phyloP scores from a whole-genome alignment of 2,888 invertebrate species.

The Tenodera sinensis region DNA sequence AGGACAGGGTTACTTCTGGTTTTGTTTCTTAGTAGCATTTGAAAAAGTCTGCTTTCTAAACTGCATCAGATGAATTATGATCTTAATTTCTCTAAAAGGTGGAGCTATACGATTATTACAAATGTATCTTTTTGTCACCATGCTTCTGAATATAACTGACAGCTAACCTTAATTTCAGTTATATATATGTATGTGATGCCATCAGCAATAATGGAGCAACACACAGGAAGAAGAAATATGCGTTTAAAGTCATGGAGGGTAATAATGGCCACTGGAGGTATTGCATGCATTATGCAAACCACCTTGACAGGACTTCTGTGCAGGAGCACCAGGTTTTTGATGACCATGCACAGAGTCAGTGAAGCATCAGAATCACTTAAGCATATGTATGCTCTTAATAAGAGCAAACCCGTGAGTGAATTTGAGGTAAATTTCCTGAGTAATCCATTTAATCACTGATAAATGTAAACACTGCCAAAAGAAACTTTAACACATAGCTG shows the following conservation, averaged over 20 bases:
- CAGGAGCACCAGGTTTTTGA: background rate
- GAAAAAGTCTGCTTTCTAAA: too few species aligned
- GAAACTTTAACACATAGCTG: too few species aligned
- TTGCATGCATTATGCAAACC: background rate
- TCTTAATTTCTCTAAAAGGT: too few species aligned
- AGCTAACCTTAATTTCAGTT: background rate
- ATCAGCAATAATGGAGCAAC: background rate
- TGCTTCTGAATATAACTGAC: too few species aligned
- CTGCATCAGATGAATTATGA: too few species aligned
- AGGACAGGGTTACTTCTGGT: too few species aligned
- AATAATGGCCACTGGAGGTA: background rate
- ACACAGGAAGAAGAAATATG: background rate
- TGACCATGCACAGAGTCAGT: background rate
- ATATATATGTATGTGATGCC: background rate
- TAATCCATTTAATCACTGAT: too few species aligned
- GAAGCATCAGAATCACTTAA: background rate
- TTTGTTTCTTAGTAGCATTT: too few species aligned
- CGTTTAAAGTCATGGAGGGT: background rate
- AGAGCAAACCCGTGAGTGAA: background rate
- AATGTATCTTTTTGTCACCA: too few species aligned
- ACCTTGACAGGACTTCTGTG: background rate
- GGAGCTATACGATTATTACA: too few species aligned
- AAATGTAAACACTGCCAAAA: too few species aligned
- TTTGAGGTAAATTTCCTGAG: background rate
- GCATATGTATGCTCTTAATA: background rate